A percentile compares a stretch with the other conserved stretches of the same genome.
These are phyloP conservation scores for Gymnothorax reevesii DNA, from an alignment of 2,797 vertebrate genomes.

Conservation along the genomic window DNA sequence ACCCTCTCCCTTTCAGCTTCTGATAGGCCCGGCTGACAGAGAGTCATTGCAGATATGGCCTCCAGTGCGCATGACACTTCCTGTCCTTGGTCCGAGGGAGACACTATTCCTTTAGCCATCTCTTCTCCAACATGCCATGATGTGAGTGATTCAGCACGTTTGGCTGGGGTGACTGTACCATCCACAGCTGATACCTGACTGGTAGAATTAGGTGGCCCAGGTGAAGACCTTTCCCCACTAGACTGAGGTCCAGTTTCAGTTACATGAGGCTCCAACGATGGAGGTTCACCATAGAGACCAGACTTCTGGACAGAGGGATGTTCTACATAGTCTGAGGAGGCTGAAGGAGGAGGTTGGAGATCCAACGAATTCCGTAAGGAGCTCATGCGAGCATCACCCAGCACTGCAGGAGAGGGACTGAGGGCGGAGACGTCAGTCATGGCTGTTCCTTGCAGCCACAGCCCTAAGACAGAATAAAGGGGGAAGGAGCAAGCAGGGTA, in stretches of 20 bases:
- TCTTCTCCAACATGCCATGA: background rate
- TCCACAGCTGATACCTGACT: background rate
- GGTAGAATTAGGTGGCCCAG: background rate
- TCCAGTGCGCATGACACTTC: slow-evolving; percentile 3
- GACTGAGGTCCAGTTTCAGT: background rate
- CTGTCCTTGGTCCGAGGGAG: background rate
- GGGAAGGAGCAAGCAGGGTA: background rate
- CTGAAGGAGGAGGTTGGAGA: background rate
- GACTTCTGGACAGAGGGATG: background rate
- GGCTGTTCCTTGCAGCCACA: slow-evolving; percentile 2
- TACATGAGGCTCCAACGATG: background rate
- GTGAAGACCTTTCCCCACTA: background rate
- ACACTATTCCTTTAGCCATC: background rate
- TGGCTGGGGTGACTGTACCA: background rate
- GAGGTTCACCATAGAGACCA: background rate
- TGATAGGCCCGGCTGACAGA: background rate
- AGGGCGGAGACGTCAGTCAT: slow-evolving; percentile 16
- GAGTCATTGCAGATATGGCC: background rate
- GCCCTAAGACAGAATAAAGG: background rate
- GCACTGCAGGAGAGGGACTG: slow-evolving; percentile 5
- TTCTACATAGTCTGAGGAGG: background rate
- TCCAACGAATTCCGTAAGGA: background rate
- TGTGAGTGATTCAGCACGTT: background rate
- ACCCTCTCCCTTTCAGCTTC: background rate
- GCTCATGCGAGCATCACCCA: background rate